Evolutionary conservation across 1,140 invertebrate species (phyloP).

Genomic region (Lepidurus couesii): DNA sequence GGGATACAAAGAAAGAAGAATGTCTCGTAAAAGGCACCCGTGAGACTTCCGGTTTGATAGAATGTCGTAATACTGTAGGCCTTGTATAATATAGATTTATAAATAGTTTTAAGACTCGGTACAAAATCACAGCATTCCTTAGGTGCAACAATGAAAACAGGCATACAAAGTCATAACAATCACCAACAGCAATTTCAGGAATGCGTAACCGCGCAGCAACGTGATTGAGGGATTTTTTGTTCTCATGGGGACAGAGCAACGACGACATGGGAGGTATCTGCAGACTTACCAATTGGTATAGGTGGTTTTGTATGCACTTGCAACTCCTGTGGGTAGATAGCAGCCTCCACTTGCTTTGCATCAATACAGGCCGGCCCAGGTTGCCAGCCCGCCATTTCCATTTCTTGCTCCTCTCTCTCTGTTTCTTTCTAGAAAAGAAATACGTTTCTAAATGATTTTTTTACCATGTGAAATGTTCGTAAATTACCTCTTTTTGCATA

Average conservation of each 20-base stretch:
- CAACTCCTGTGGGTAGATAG: constrained; percentile 13
- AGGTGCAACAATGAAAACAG: background rate
- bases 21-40: too few relatives aligned
- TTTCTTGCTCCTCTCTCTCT: constrained; percentile 20
- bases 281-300: background rate
- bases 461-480: background rate
- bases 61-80: too few relatives aligned
- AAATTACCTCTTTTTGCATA: constrained; percentile 46
- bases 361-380: background rate
- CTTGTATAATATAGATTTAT: too few relatives aligned
- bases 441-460: background rate
- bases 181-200: background rate
- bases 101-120: background rate
- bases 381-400: constrained; percentile 34
- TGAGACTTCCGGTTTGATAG: too few relatives aligned
- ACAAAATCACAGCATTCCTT: background rate
- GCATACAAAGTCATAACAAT: background rate
- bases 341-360: background rate
- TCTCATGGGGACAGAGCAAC: background rate
- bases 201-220: background rate
- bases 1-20: too few relatives aligned
- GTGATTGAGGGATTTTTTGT: background rate
- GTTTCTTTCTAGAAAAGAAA: background rate
- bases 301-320: background rate
- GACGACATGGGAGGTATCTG: background rate